phyloP scores from a whole-genome alignment of 2,113 vertebrate genomes.

The Takifugu bimaculatus region DNA sequence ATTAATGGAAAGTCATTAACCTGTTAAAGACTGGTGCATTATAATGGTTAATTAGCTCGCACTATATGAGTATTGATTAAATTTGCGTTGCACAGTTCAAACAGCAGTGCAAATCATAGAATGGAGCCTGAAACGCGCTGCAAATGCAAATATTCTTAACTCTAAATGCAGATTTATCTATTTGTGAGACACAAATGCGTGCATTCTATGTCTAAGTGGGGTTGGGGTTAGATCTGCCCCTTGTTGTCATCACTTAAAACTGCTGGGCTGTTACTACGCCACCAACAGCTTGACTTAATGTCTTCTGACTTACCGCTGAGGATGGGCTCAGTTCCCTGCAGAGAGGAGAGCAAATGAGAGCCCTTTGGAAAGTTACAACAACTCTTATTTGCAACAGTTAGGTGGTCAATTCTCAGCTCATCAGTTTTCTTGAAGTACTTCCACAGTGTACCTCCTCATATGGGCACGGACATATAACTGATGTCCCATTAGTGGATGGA shows the following conservation, averaged over 20 bases:
- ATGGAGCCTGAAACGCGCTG: conserved; percentile 6
- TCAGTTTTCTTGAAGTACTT: conserved; percentile 39
- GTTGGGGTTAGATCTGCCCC: conserved; percentile 41
- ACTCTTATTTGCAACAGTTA: conserved; percentile 59
- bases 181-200: conserved; percentile 28
- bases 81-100: conserved; percentile 33
- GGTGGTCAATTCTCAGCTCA: conserved; percentile 37
- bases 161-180: conserved; percentile 2
- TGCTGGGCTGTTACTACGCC: conserved; percentile 65
- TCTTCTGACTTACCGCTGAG: conserved; percentile 69
- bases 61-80: conserved; percentile 48
- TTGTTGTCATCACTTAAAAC: conserved; percentile 60
- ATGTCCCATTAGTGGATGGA: conserved; percentile 21
- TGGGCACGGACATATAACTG: conserved; percentile 13
- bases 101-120: conserved; percentile 19
- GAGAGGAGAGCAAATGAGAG: conserved; percentile 35
- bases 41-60: conserved; percentile 48
- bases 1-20: conserved; percentile 67
- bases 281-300: conserved; percentile 64
- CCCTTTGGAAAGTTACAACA: conserved; percentile 47
- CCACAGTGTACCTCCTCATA: conserved; percentile 25
- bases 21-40: conserved; percentile 52
- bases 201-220: conserved; percentile 27
- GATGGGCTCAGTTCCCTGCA: conserved; percentile 60
- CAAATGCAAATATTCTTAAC: conserved; percentile 9